Evolutionary conservation across 2,797 vertebrate genomes (phyloP).

Genomic region (Hydrolagus colliei): DNA sequence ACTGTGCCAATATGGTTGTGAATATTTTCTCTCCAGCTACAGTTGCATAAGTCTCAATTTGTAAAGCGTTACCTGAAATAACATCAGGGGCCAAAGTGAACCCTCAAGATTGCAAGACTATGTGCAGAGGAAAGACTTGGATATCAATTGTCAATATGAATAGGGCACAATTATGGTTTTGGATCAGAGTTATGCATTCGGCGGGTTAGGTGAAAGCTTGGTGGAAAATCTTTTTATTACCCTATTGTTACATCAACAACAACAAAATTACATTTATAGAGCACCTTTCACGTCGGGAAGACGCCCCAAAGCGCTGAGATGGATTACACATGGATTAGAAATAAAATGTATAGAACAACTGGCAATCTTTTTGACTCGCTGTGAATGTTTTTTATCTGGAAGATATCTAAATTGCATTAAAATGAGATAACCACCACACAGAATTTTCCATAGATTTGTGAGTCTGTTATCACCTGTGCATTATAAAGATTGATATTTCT

Average conservation of each 20-base stretch:
- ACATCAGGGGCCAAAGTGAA: not conserved
- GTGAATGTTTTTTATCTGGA: not conserved
- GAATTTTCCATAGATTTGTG: not conserved
- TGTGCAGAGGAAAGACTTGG: no score
- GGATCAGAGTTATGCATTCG: not conserved
- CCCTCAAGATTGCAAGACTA: not conserved
- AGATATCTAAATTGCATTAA: conserved; percentile 17
- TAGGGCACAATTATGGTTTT: not conserved
- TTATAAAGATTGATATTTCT: not conserved
- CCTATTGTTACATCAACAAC: no score
- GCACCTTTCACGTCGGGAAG: no score
- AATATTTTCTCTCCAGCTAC: not conserved
- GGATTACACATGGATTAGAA: not conserved
- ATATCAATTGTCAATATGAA: not conserved
- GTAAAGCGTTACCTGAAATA: no score
- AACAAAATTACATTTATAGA: no score
- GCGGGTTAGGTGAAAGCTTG: not conserved
- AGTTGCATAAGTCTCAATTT: not conserved
- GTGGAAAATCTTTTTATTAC: not conserved
- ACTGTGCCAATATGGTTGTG: not conserved
- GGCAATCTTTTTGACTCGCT: not conserved
- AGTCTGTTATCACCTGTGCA: not conserved
- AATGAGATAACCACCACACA: not conserved
- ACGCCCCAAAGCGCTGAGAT: no score
- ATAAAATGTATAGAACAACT: not conserved